Evolutionary conservation across 2,888 invertebrate species (phyloP).

Genomic region (Ophioninae sp.): DNA sequence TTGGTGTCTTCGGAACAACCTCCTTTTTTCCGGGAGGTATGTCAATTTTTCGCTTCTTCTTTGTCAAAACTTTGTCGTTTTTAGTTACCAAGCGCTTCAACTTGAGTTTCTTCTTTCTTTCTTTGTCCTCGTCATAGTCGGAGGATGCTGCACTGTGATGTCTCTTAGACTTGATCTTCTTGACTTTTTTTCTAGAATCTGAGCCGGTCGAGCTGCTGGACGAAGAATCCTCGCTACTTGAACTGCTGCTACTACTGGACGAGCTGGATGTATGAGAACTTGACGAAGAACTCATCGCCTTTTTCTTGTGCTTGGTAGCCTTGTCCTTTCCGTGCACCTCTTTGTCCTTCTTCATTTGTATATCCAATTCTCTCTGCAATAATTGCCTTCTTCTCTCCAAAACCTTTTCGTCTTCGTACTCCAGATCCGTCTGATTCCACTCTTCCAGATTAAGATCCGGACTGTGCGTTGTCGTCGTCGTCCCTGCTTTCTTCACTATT

Average conservation of each 20-base stretch:
- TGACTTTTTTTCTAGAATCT: constrained; percentile 82
- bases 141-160: constrained; percentile 86
- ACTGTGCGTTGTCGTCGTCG: constrained; percentile 79
- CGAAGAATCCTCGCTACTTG: constrained; percentile 85
- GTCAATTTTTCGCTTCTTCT: constrained; percentile 78
- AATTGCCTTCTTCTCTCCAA: constrained; percentile 89
- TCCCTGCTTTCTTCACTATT: constrained; percentile 82
- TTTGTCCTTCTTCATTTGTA: constrained; percentile 90
- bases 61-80: constrained; percentile 72
- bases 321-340: constrained; percentile 86
- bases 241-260: constrained; percentile 84
- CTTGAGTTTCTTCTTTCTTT: constrained; percentile 79
- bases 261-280: constrained; percentile 85
- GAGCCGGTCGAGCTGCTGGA: constrained; percentile 83
- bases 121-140: constrained; percentile 85
- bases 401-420: constrained; percentile 91
- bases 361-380: constrained; percentile 89
- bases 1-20: constrained; percentile 52
- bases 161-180: constrained; percentile 83
- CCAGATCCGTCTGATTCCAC: constrained; percentile 90
- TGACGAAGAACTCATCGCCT: constrained; percentile 87
- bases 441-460: constrained; percentile 87
- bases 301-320: constrained; percentile 84
- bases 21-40: constrained; percentile 65
- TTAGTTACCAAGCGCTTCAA: constrained; percentile 76